phyloP scores from a whole-genome alignment of 1,140 invertebrate species.

The Chlorops oryzae region DNA sequence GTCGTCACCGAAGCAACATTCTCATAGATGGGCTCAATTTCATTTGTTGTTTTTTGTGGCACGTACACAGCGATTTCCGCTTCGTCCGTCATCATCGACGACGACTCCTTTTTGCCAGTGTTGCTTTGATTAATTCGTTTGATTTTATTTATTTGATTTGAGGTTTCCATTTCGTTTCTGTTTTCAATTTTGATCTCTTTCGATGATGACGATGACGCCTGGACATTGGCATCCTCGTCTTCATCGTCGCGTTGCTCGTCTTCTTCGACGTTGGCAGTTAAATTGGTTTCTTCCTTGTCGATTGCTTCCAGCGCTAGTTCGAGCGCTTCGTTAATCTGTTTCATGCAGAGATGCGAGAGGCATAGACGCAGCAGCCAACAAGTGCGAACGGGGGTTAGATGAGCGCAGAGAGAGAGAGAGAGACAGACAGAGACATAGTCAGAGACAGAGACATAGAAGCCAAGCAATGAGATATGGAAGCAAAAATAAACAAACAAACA shows the following conservation, averaged over 20 bases:
- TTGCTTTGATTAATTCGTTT: slow-evolving; percentile 13
- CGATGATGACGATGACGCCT: too few relatives aligned
- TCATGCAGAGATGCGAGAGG: too few relatives aligned
- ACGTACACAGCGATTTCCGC: not conserved
- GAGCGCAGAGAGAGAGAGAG: too few relatives aligned
- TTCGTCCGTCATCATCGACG: not conserved
- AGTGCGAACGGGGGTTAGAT: too few relatives aligned
- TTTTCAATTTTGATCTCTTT: slow-evolving; percentile 13
- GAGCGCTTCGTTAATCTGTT: slow-evolving; percentile 55
- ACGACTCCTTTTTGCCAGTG: not conserved
- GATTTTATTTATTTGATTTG: slow-evolving; percentile 36
- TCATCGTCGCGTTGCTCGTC: too few relatives aligned
- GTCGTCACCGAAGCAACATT: slow-evolving; percentile 42
- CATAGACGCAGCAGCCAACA: too few relatives aligned
- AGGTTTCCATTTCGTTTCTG: not conserved
- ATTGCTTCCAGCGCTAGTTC: slow-evolving; percentile 56
- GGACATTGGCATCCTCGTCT: too few relatives aligned
- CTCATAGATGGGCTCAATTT: slow-evolving; percentile 43
- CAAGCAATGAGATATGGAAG: too few relatives aligned
- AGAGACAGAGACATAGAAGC: too few relatives aligned
- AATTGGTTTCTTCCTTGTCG: slow-evolving; percentile 51
- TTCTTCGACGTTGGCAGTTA: too few relatives aligned
- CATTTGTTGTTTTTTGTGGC: slow-evolving; percentile 12
- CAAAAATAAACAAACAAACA: too few relatives aligned
- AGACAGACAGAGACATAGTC: too few relatives aligned